These are phyloP conservation scores for Crax fasciolata DNA, from an alignment of 2,797 vertebrate genomes.

Conservation along the genomic window DNA sequence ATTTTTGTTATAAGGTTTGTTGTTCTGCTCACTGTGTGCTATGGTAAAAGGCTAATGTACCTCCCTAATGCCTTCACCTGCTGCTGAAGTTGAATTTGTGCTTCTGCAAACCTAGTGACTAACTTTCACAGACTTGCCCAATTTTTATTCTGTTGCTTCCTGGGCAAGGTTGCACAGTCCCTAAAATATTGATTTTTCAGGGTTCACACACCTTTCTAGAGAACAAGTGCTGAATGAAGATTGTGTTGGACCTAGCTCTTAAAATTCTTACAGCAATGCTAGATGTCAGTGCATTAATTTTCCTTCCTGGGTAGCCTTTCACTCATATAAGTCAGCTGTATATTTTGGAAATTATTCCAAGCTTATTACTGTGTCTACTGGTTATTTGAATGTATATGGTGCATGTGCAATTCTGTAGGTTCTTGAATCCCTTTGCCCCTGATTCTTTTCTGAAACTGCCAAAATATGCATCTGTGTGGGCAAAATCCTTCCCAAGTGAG, in stretches of 20 bases:
- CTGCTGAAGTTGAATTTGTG: background rate
- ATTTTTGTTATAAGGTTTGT: background rate
- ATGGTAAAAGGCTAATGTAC: background rate
- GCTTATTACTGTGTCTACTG: background rate
- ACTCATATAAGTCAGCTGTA: background rate
- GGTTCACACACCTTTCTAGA: background rate
- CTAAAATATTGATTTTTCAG: constrained; percentile 20
- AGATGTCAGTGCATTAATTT: background rate
- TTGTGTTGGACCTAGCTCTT: background rate
- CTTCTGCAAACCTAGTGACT: background rate
- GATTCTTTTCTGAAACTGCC: background rate
- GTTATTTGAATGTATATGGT: background rate
- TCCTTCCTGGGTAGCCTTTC: background rate
- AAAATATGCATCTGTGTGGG: background rate
- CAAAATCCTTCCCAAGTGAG: background rate
- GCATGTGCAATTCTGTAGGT: background rate
- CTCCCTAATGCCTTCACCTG: background rate
- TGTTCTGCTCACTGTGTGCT: background rate
- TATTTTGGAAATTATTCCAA: background rate
- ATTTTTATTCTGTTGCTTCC: constrained; percentile 5
- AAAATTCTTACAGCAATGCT: background rate
- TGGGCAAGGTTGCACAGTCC: background rate
- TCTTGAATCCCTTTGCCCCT: background rate
- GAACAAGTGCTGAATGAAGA: background rate
- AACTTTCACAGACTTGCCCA: background rate